A percentile compares a stretch with the other conserved stretches of the same genome.
phyloP scores from a whole-genome alignment of 1,140 invertebrate genomes.

The Drosophila sp. region DNA sequence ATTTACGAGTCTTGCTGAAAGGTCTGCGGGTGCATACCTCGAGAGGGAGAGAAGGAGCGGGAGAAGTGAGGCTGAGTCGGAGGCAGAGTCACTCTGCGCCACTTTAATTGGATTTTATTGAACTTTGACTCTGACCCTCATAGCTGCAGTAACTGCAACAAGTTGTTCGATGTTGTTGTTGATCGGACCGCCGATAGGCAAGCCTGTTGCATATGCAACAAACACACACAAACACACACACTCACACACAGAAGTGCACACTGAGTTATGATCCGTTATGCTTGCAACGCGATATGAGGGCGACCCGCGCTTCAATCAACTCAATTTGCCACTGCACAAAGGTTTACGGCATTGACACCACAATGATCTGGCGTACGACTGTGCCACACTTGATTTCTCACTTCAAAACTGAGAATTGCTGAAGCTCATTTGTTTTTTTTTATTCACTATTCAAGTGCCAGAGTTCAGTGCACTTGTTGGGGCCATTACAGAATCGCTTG shows the following conservation, averaged over 20 bases:
- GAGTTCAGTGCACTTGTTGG: conserved; percentile 64
- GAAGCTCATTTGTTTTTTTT: neutral
- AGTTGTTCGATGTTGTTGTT: conserved; percentile 47
- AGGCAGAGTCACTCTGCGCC: conserved; percentile 43
- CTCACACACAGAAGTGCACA: conserved; percentile 23
- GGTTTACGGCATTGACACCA: conserved; percentile 67
- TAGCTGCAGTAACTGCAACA: conserved; percentile 71
- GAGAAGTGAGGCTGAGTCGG: conserved; percentile 7
- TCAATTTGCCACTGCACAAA: conserved; percentile 58
- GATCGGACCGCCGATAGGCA: conserved; percentile 40
- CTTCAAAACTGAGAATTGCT: conserved; percentile 27
- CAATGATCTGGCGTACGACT: conserved; percentile 38
- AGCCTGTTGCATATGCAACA: conserved; percentile 45
- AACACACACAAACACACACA: conserved; percentile 27
- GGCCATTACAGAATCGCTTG: conserved; percentile 33
- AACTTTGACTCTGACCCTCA: conserved; percentile 81
- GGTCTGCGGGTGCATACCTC: conserved; percentile 65
- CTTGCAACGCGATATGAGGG: conserved; percentile 56
- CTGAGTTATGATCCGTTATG: conserved; percentile 52
- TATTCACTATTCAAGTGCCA: neutral
- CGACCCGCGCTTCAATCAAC: conserved; percentile 64
- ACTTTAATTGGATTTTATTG: conserved; percentile 82
- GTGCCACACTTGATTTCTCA: conserved; percentile 66
- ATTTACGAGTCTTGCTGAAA: conserved; percentile 68
- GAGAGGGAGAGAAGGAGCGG: conserved; percentile 38